Evolutionary conservation across 2,888 invertebrate genomes (phyloP).

Genomic region (Tenthredo scrophulariae): DNA sequence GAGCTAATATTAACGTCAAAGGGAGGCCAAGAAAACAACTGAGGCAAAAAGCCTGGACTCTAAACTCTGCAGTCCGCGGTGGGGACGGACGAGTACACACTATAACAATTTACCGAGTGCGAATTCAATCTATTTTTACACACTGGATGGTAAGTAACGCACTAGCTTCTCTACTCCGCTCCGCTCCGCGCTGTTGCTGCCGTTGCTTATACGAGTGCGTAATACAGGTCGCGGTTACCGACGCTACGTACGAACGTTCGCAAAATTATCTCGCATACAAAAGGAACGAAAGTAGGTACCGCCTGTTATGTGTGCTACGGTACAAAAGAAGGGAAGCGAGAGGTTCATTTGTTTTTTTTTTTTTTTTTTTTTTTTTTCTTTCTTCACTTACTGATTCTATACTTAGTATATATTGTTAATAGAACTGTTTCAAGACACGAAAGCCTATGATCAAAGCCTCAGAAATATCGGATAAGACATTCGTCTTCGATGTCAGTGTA

Average conservation of each 20-base stretch:
- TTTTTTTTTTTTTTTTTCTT: not conserved
- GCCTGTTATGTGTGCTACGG: conserved; percentile 3
- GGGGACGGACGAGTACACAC: conserved; percentile 7
- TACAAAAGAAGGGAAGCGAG: not conserved
- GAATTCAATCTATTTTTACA: conserved; percentile 49
- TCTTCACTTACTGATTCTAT: not conserved
- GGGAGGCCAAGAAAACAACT: conserved; percentile 26
- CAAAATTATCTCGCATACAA: not conserved
- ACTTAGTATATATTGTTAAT: not conserved
- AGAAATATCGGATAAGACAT: not conserved
- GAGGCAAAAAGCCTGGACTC: conserved; percentile 19
- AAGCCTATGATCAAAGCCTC: not conserved
- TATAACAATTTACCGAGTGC: conserved; percentile 41
- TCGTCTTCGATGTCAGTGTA: not conserved
- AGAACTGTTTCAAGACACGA: not conserved
- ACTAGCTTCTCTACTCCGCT: conserved; percentile 1
- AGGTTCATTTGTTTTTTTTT: not conserved
- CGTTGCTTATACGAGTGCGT: conserved; percentile 57
- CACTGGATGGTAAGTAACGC: conserved; percentile 46
- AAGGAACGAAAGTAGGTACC: conserved; percentile 25
- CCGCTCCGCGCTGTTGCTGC: not conserved
- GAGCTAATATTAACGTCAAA: conserved; percentile 52
- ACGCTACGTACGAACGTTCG: conserved; percentile 53
- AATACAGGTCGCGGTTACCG: conserved; percentile 73
- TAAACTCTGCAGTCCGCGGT: conserved; percentile 2